phyloP scores from a whole-genome alignment of 2,113 vertebrate species.

The Atlantisia rogersi region DNA sequence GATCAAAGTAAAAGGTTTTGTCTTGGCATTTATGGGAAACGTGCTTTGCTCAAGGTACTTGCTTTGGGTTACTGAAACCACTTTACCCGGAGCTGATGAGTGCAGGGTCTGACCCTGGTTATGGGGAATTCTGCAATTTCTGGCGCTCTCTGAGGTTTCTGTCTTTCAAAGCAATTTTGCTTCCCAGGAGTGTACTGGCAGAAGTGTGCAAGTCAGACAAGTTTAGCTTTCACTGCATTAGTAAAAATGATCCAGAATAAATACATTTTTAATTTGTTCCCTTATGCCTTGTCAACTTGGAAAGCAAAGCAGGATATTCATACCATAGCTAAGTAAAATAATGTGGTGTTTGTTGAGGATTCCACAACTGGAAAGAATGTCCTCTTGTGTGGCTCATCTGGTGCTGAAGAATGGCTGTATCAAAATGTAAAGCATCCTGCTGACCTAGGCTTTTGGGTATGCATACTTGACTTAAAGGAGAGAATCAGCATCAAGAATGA shows the following conservation, averaged over 20 bases:
- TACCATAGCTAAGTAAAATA: not conserved
- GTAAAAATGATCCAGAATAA: not conserved
- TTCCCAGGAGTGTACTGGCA: not conserved
- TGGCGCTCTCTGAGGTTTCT: not conserved
- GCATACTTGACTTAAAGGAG: not conserved
- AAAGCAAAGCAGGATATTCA: not conserved
- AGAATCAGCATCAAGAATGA: not conserved
- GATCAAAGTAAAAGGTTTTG: not conserved
- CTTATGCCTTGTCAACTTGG: not conserved
- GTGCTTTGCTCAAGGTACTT: not conserved
- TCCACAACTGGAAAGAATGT: not conserved
- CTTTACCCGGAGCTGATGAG: not conserved
- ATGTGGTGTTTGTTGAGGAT: not conserved
- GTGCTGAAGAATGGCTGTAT: not conserved
- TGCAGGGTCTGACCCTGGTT: not conserved
- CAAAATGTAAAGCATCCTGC: not conserved
- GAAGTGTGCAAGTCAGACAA: not conserved
- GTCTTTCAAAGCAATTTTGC: not conserved
- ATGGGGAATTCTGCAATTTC: not conserved
- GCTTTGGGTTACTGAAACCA: not conserved
- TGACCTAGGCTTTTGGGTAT: not conserved
- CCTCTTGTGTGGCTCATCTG: not conserved
- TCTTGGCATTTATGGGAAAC: not conserved
- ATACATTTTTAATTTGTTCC: not conserved
- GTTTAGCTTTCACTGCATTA: not conserved